Percentiles rank a stretch among this genome's conserved stretches.
Evolutionary conservation across 2,888 invertebrate genomes (phyloP).

Genomic region (Barypeithes pellucidus): DNA sequence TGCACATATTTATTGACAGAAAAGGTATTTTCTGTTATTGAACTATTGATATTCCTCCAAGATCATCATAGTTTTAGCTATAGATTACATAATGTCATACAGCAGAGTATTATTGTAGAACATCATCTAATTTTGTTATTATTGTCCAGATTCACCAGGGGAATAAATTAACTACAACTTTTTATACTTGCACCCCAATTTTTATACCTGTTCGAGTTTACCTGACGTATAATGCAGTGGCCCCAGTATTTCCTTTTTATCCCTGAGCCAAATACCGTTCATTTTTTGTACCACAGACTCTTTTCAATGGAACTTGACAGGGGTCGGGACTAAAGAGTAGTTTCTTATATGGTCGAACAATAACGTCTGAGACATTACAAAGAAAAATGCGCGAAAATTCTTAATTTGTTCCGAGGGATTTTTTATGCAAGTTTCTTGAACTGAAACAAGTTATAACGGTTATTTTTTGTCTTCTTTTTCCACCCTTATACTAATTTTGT

Average conservation of each 20-base stretch:
- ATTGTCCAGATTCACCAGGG: constrained; percentile 6
- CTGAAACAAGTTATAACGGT: constrained; percentile 52
- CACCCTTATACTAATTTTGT: constrained; percentile 59
- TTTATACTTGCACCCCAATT: constrained; percentile 52
- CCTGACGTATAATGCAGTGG: constrained; percentile 59
- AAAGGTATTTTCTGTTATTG: neutral
- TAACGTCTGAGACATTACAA: constrained; percentile 63
- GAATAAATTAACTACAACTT: constrained; percentile 40
- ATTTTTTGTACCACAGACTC: constrained; percentile 59
- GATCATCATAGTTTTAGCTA: constrained; percentile 20
- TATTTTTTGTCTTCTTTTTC: constrained; percentile 50
- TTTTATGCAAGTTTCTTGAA: constrained; percentile 37
- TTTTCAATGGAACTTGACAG: constrained; percentile 60
- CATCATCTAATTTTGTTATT: constrained; percentile 19
- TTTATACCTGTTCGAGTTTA: constrained; percentile 62
- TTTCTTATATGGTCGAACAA: constrained; percentile 60
- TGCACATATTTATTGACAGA: neutral
- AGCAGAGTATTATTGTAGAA: constrained; percentile 4
- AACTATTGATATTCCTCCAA: neutral
- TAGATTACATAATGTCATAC: neutral
- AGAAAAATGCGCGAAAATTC: constrained; percentile 57
- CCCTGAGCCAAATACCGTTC: constrained; percentile 61
- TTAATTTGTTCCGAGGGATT: constrained; percentile 31
- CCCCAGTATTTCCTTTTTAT: constrained; percentile 59
- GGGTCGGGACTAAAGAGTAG: constrained; percentile 54